Evolutionary conservation across 2,113 vertebrate species (phyloP), one percentile per base, ranked within the genome.

Genomic region (Cochlearius cochlearius): DNA sequence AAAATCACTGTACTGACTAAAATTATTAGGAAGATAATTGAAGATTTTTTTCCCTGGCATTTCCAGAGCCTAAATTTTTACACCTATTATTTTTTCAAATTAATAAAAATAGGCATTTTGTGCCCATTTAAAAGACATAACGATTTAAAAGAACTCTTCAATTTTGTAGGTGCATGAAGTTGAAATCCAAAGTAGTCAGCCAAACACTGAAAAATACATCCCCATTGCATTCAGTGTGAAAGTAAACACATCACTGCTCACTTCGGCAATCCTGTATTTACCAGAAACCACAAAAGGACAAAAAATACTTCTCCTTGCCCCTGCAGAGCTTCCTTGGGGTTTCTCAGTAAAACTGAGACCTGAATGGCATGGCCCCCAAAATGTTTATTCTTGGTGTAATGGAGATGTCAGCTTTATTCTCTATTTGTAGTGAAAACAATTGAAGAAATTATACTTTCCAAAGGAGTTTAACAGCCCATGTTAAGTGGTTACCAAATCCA

Each of bases 341-440:
- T 97, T 97, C 73, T 63, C 73, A 88, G 39, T 94, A 94, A 90
- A 96, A 87, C 75, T 49, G 58, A 64, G 86, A 86, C 79, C 64
- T 85, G 66, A 96, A 93, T 81, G 76, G 56, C 36, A 67, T 66
- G 60, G 82, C 15, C 47, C 41, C 62, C n/a, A 55, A 93, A 69
- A 80, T 68, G 12, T 92, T 97, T 96, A 80, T 95, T 96, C 56
- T 77, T 80, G 76, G 36, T 89, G 45, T 41, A 95, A 83, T 38
- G 38, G n/a, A 95, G 71, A 93, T n/a, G 13, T 75, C 80, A 82
- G 85, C 89, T 97, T 97, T 97, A 95, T 90, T 93, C 21, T 86
- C 58, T 89, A 64, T 90, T 89, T 58, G 39, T 50, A 82, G 73
- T 53, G 53, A 90, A 96, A 96, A 92, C 30, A 68, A 50, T 26